phyloP scores from a whole-genome alignment of 2,113 vertebrate genomes.

The Sigmodon hispidus region DNA sequence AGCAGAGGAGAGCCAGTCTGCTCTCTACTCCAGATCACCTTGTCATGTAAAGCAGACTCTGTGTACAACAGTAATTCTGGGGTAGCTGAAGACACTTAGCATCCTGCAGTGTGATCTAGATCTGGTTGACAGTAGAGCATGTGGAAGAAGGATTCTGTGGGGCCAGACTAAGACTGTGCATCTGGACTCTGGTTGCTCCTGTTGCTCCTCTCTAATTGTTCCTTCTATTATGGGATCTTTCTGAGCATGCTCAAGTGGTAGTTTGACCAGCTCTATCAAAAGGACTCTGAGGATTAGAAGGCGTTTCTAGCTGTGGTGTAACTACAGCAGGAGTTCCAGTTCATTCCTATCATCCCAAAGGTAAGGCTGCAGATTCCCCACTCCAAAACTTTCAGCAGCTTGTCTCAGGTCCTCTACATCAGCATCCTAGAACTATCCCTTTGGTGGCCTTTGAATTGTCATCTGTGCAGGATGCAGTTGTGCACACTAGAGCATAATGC shows the following conservation, averaged over 20 bases:
- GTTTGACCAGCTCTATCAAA: conserved; percentile 90
- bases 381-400: not conserved
- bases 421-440: conserved; percentile 77
- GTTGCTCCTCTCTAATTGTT: not conserved
- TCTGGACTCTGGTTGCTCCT: not conserved
- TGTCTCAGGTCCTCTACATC: not conserved
- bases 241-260: not conserved
- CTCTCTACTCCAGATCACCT: not conserved
- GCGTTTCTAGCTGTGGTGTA: conserved; percentile 94
- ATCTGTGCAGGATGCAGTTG: not conserved
- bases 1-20: not conserved
- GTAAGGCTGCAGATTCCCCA: conserved; percentile 67
- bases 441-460: not conserved
- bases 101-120: not conserved
- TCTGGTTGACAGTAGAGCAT: not conserved
- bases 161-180: not conserved
- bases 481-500: not conserved
- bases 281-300: conserved; percentile 89
- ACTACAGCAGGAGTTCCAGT: conserved; percentile 93
- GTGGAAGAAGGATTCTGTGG: not conserved
- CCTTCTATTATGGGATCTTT: not conserved
- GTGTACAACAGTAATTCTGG: no score
- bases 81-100: not conserved
- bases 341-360: conserved; percentile 91
- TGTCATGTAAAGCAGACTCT: no score